Conservation (phyloP, 2,113 vertebrate genomes). For the Loxodonta africana region DNA sequence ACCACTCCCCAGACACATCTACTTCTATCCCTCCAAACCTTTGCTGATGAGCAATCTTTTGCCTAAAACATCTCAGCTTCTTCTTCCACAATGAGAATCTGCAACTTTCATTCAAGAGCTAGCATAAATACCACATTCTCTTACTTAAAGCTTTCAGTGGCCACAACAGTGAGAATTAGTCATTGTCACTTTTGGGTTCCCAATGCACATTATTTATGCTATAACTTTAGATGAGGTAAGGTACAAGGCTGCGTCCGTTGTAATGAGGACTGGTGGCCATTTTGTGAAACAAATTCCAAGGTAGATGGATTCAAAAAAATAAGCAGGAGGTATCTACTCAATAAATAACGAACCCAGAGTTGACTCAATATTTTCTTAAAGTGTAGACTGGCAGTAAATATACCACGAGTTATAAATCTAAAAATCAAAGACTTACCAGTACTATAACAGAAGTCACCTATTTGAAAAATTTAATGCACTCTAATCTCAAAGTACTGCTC, state of each 20-base stretch:
- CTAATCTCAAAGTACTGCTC: neutral
- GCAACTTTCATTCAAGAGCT: neutral
- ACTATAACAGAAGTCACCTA: neutral
- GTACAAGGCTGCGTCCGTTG: neutral
- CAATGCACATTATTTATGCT: neutral
- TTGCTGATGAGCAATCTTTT: neutral
- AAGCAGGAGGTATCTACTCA: neutral
- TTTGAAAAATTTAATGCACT: constrained; percentile 31
- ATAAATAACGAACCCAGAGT: constrained; percentile 16
- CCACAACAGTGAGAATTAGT: neutral
- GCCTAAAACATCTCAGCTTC: neutral
- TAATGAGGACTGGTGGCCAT: neutral
- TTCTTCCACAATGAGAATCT: neutral
- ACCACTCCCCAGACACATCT: neutral
- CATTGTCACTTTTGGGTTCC: neutral
- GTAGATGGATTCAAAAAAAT: neutral
- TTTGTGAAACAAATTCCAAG: neutral
- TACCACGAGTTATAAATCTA: neutral
- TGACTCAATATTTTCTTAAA: constrained; percentile 51
- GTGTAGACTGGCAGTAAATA: neutral
- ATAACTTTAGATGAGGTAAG: neutral
- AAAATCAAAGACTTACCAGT: neutral
- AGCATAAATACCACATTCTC: neutral
- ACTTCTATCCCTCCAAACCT: neutral
- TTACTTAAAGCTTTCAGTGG: neutral